These are phyloP conservation scores for Eulemur coronatus DNA, from an alignment of 2,797 vertebrate genomes.

Conservation along the genomic window DNA sequence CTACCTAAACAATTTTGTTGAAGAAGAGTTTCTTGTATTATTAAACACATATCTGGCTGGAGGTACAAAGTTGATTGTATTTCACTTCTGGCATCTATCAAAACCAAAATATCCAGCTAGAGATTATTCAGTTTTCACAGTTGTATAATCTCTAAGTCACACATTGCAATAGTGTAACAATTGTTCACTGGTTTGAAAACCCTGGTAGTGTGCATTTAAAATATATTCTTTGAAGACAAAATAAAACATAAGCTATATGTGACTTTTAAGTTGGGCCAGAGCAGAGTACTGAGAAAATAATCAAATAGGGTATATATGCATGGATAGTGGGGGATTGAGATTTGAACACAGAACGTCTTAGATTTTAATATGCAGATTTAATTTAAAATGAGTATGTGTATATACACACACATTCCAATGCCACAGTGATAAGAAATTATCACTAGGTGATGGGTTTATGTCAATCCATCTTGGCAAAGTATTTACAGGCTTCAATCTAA, in stretches of 20 bases:
- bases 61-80: not conserved
- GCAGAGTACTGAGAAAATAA: not conserved
- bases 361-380: not conserved
- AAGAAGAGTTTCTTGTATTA: not conserved
- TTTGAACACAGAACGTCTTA: not conserved
- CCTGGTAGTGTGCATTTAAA: not conserved
- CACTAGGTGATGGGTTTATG: not conserved
- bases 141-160: not conserved
- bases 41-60: not conserved
- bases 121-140: not conserved
- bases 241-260: not conserved
- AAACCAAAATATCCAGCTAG: not conserved
- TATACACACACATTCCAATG: not conserved
- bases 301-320: not conserved
- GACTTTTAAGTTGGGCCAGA: not conserved
- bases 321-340: not conserved
- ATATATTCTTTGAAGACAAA: slow-evolving; percentile 47
- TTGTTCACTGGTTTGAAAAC: slow-evolving; percentile 25
- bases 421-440: not conserved
- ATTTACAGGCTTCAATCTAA: not conserved
- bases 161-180: not conserved
- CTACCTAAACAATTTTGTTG: slow-evolving; percentile 36
- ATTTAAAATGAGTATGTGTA: not conserved
- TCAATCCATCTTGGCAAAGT: not conserved
- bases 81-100: not conserved